Evolutionary conservation across 2,888 invertebrate species (phyloP), one percentile per base, ranked within the genome.

Genomic region (Troglohyphantes excavatus): DNA sequence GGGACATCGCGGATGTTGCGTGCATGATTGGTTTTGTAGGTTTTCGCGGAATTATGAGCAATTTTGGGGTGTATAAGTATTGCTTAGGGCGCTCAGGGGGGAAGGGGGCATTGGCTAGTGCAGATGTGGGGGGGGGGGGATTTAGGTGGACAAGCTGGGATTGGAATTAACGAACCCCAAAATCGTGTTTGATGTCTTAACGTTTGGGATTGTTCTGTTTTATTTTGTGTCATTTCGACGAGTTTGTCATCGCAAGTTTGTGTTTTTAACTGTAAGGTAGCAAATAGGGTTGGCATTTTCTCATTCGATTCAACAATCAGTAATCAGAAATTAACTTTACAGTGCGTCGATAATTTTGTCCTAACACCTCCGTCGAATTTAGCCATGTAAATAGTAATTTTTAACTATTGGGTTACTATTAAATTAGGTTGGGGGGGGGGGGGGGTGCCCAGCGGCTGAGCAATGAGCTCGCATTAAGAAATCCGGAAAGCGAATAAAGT

Each of bases 131-230:
- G 17, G n/a, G 13, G 13, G 53, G 0, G 13, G 13, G 53, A 33
- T 33, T 33, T 33, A 33, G 3, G 33, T 33, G 3, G 33, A 6
- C 3, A 6, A 9, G 53, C n/a, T 53, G 53, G 13, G 53, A 5
- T n/a, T n/a, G n/a, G 13, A 53, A n/a, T n/a, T 53, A n/a, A 53
- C 53, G 17, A 53, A 39, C n/a, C 53, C 53, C n/a, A 5, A 53
- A 53, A 53, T 53, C n/a, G n/a, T n/a, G 53, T 53, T 53, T 53
- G 53, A n/a, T 53, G n/a, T 53, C 53, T 13, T 53, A 53, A 53
- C n/a, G 17, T 53, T 53, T 53, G n/a, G 13, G n/a, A 13, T 53
- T 53, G 39, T 13, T 17, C 5, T 13, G 53, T 53, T n/a, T n/a
- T n/a, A 17, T 5, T 5, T n/a, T 53, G 53, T 53, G 13, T n/a